Evolutionary conservation across 2,113 vertebrate genomes (phyloP).

Genomic region (Todiramphus chloris): DNA sequence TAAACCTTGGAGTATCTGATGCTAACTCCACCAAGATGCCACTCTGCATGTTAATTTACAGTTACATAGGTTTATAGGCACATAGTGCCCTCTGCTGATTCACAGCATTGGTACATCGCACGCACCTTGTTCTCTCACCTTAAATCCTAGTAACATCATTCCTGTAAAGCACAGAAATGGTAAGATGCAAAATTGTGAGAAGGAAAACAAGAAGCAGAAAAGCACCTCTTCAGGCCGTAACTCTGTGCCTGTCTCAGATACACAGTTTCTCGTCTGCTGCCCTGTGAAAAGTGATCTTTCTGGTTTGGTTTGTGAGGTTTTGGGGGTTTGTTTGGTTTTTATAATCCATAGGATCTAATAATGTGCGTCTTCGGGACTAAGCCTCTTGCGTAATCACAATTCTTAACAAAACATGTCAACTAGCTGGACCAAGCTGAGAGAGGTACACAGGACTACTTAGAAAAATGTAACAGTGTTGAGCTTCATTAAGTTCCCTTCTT

Average conservation of each 20-base stretch:
- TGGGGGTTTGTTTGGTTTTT: not conserved
- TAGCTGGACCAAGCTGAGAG: not conserved
- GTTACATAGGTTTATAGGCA: not conserved
- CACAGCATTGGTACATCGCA: not conserved
- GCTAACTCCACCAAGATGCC: not conserved
- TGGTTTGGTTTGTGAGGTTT: not conserved
- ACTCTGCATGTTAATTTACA: not conserved
- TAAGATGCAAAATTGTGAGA: not conserved
- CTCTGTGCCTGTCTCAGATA: not conserved
- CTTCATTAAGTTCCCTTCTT: not conserved
- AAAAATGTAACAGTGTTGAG: not conserved
- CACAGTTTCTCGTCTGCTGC: not conserved
- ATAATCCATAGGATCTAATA: not conserved
- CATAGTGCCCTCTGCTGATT: constrained; percentile 48
- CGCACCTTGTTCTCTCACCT: not conserved
- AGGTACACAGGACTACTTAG: not conserved
- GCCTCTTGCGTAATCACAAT: not conserved
- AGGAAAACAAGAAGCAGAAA: not conserved
- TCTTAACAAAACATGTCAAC: not conserved
- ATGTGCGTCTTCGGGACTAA: not conserved
- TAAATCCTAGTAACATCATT: not conserved
- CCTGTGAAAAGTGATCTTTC: not conserved
- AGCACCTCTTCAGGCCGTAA: not conserved
- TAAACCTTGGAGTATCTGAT: not conserved
- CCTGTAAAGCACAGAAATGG: rapidly evolving